These are phyloP conservation scores for Stegodyphus mimosarum DNA, from an alignment of 1,140 invertebrate species.

Conservation along the genomic window DNA sequence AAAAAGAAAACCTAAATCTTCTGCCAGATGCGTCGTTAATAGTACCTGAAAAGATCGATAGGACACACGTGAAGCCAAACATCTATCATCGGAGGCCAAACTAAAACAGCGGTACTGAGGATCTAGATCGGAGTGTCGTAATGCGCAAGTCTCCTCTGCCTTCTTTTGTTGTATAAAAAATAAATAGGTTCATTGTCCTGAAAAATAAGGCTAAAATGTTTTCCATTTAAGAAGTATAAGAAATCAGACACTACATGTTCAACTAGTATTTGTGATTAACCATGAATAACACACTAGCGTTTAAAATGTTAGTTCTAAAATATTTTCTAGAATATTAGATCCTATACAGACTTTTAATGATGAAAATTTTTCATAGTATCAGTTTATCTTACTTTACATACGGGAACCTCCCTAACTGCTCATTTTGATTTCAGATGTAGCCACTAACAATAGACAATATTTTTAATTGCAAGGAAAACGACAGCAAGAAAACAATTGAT, in stretches of 20 bases:
- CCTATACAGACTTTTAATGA: too few relatives aligned
- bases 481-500: too few relatives aligned
- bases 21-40: conserved; percentile 60
- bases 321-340: too few relatives aligned
- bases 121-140: not conserved
- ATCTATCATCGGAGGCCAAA: conserved; percentile 45
- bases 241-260: not conserved
- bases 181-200: not conserved
- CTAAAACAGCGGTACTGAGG: not conserved
- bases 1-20: conserved; percentile 48
- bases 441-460: too few relatives aligned
- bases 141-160: not conserved
- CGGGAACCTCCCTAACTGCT: too few relatives aligned
- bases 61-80: conserved; percentile 52
- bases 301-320: too few relatives aligned
- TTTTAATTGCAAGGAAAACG: too few relatives aligned
- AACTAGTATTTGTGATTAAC: too few relatives aligned
- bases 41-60: conserved; percentile 60
- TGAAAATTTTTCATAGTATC: too few relatives aligned
- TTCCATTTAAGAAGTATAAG: not conserved
- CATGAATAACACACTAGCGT: too few relatives aligned
- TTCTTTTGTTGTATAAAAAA: conserved; percentile 13
- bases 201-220: not conserved
- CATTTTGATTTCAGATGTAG: too few relatives aligned
- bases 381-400: too few relatives aligned